These are phyloP conservation scores for Camelus dromedarius DNA, from an alignment of 2,113 vertebrate genomes.

Conservation along the genomic window DNA sequence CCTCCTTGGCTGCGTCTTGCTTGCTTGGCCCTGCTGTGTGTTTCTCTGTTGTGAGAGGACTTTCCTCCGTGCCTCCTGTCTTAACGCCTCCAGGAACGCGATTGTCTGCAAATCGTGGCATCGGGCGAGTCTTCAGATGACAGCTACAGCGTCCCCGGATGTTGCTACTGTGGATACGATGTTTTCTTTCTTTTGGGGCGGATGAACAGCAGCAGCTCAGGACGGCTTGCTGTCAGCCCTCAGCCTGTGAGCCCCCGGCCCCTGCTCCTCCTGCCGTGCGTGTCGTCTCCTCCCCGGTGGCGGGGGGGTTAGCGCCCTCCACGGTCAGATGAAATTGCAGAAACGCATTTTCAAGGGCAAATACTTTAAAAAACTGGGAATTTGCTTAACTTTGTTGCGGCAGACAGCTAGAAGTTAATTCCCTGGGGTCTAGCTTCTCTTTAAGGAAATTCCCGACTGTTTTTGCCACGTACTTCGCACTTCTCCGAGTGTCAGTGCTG, in stretches of 20 bases:
- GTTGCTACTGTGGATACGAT: fast-evolving
- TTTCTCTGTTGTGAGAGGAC: not conserved
- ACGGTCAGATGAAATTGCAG: not conserved
- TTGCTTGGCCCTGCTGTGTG: too few relatives aligned
- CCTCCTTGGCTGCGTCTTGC: not conserved
- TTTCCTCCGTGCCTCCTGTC: not conserved
- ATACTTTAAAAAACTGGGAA: too few relatives aligned
- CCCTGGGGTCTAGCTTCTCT: not conserved
- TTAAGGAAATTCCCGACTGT: not conserved
- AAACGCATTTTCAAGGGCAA: not conserved
- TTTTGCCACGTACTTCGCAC: not conserved
- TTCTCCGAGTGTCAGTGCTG: not conserved
- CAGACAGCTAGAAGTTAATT: not conserved
- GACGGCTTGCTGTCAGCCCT: not conserved
- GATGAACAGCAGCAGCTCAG: not conserved
- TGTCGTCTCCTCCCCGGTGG: not conserved
- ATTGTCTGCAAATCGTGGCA: not conserved
- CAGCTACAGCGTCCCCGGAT: fast-evolving
- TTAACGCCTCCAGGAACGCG: not conserved
- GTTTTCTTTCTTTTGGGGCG: too few relatives aligned
- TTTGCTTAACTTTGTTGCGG: not conserved
- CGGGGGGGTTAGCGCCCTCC: not conserved
- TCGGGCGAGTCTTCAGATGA: not conserved
- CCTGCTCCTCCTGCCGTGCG: too few relatives aligned
- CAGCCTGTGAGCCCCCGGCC: too few relatives aligned